These are phyloP conservation scores for Castor canadensis DNA, from an alignment of 2,113 vertebrate species.

Conservation along the genomic window DNA sequence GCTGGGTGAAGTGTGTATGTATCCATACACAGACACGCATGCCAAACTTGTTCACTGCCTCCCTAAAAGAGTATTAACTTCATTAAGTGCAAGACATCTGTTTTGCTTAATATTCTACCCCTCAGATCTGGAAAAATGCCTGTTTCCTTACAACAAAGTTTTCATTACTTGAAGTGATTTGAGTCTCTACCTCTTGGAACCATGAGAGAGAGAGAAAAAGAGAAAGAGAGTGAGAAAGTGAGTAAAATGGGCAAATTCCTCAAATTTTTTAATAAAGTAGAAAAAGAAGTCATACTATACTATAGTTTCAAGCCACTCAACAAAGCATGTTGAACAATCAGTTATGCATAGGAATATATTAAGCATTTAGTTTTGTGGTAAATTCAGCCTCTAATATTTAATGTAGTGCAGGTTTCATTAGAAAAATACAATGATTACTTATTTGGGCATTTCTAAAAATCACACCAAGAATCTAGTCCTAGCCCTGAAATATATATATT, in stretches of 20 bases:
- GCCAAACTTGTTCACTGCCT: not conserved
- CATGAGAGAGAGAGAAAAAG: not conserved
- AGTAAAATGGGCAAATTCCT: conserved; percentile 12
- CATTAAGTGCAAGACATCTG: not conserved
- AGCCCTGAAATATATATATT: conserved; percentile 16
- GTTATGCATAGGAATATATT: conserved; percentile 48
- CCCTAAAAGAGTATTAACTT: not conserved
- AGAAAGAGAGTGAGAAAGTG: not conserved
- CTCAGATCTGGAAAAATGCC: not conserved
- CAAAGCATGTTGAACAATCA: conserved; percentile 49
- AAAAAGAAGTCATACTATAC: not conserved
- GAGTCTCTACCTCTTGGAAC: not conserved
- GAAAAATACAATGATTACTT: conserved; percentile 53
- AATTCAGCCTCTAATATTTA: conserved; percentile 53
- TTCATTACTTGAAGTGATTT: not conserved
- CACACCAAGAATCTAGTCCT: conserved; percentile 27
- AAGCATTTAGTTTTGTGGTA: conserved; percentile 59
- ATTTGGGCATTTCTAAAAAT: conserved; percentile 45
- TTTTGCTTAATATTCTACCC: not conserved
- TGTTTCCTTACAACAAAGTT: not conserved
- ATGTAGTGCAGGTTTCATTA: conserved; percentile 10
- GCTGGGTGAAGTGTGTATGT: not conserved
- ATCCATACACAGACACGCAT: not conserved
- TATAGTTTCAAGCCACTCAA: conserved; percentile 40
- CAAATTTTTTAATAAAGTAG: conserved; percentile 47